Evolutionary conservation across 2,888 invertebrate species (phyloP).

Genomic region (Caenorhabditis afra): DNA sequence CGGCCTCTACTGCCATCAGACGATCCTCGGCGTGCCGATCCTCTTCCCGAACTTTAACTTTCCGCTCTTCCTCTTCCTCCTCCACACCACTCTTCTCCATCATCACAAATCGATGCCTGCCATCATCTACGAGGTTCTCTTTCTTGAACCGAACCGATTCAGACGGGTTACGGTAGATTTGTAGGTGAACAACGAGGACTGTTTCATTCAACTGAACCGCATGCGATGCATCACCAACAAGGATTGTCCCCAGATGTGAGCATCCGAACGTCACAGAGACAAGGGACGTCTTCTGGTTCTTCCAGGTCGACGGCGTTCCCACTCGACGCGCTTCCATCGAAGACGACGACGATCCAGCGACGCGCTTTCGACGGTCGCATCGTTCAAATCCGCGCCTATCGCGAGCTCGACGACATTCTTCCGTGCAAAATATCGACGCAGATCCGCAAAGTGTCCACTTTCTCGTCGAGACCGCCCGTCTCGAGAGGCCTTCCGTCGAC

Average conservation of each 20-base stretch:
- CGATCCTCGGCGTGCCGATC: slow-evolving; percentile 61
- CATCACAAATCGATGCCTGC: slow-evolving; percentile 67
- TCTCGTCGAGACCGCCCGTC: slow-evolving; percentile 43
- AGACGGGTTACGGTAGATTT: too few relatives aligned
- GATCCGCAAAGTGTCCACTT: slow-evolving; percentile 49
- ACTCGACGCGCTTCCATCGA: slow-evolving; percentile 58
- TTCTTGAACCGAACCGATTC: background rate
- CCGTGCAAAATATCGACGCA: slow-evolving; percentile 60
- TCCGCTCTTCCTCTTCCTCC: slow-evolving; percentile 60
- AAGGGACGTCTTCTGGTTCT: background rate
- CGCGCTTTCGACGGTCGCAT: slow-evolving; percentile 64
- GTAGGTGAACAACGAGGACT: slow-evolving; percentile 67
- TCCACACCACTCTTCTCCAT: slow-evolving; percentile 55
- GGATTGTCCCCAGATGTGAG: slow-evolving; percentile 64
- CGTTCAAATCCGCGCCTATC: slow-evolving; percentile 54
- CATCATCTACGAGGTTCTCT: slow-evolving; percentile 63
- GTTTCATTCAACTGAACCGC: slow-evolving; percentile 66
- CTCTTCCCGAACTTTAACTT: slow-evolving; percentile 69
- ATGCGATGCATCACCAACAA: slow-evolving; percentile 65
- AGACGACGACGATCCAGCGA: slow-evolving; percentile 65
- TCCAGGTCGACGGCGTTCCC: slow-evolving; percentile 60
- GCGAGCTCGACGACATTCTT: slow-evolving; percentile 62
- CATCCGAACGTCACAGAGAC: too few relatives aligned
- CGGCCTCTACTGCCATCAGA: slow-evolving; percentile 64
- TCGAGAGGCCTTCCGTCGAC: slow-evolving; percentile 28